Evolutionary conservation across 2,888 invertebrate genomes (phyloP).

Genomic region (Harmothoe impar): DNA sequence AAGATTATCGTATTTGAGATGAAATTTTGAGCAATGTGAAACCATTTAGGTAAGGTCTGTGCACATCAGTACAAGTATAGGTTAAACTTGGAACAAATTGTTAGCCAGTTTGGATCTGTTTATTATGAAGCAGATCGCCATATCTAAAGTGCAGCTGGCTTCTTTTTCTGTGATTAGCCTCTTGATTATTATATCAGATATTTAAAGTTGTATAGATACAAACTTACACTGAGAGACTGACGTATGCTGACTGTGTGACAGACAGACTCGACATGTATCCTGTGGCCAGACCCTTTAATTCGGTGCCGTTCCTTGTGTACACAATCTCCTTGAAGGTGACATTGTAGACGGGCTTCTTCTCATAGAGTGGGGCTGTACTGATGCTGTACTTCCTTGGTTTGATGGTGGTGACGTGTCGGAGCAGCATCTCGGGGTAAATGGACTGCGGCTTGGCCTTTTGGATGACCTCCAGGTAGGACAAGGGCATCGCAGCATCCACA

Average conservation of each 20-base stretch:
- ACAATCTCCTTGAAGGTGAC: constrained; percentile 16
- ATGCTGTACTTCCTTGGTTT: not conserved
- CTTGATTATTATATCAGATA: too few species aligned
- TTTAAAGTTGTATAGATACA: too few species aligned
- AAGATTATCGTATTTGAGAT: too few species aligned
- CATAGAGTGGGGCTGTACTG: not conserved
- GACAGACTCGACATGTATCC: not conserved
- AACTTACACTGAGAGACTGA: not conserved
- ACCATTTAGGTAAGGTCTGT: too few species aligned
- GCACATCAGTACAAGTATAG: too few species aligned
- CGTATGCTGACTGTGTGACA: not conserved
- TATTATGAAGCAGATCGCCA: too few species aligned
- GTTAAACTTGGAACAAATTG: not conserved
- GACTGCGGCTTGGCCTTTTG: not conserved
- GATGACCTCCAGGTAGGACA: not conserved
- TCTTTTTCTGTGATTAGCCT: too few species aligned
- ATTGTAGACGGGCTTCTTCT: not conserved
- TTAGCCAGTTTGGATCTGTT: not conserved
- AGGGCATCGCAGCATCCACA: not conserved
- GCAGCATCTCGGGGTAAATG: not conserved
- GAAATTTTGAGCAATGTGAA: too few species aligned
- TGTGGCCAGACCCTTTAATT: not conserved
- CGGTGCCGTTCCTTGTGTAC: not conserved
- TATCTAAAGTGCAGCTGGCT: too few species aligned
- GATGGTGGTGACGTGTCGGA: not conserved